Conservation (phyloP, 2,113 vertebrate species). For the Ptilonorhynchus violaceus region DNA sequence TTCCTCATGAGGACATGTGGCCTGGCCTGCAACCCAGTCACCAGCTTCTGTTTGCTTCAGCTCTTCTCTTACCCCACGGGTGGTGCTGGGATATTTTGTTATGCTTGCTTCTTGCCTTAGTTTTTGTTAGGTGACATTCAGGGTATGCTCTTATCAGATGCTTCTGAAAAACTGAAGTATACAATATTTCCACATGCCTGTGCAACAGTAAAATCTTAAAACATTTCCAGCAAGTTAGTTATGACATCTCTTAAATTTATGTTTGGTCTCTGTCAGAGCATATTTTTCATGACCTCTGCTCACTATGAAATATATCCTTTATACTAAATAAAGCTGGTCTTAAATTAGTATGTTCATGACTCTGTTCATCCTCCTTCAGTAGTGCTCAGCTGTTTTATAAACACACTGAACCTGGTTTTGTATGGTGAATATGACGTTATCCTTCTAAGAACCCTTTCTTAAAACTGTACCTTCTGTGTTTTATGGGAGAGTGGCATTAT, state of each 20-base stretch:
- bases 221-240: neutral
- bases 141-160: neutral
- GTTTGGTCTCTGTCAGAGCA: neutral
- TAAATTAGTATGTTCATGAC: neutral
- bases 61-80: neutral
- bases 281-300: neutral
- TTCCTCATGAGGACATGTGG: rapidly evolving
- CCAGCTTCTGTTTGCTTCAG: neutral
- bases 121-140: neutral
- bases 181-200: neutral
- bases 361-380: neutral
- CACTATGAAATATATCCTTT: neutral
- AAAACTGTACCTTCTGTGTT: neutral
- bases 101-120: neutral
- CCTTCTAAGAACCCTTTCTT: neutral
- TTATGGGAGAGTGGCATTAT: neutral
- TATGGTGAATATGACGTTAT: rapidly evolving
- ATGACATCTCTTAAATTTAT: neutral
- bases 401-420: neutral
- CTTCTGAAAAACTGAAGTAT: neutral
- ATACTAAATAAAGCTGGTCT: neutral
- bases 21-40: neutral
- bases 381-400: neutral
- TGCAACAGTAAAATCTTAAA: neutral
- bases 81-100: neutral